Percentiles rank a stretch among this genome's conserved stretches.
Conservation (phyloP, 1,140 invertebrate genomes). For the Lanistes nyassanus region DNA sequence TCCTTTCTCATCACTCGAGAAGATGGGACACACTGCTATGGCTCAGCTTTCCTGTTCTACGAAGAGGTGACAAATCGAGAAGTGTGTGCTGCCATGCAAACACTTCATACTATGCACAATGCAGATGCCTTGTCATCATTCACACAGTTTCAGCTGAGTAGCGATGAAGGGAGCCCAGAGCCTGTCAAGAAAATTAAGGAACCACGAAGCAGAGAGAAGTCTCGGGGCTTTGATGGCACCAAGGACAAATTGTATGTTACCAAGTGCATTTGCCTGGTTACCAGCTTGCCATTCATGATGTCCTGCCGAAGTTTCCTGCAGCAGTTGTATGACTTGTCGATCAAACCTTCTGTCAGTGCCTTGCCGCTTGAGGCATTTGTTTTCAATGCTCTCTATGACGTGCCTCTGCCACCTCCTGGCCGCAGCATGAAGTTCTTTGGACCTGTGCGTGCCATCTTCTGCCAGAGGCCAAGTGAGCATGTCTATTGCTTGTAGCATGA, state of each 20-base stretch:
- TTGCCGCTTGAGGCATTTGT: constrained; percentile 87
- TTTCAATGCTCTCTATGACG: constrained; percentile 94
- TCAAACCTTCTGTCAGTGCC: constrained; percentile 47
- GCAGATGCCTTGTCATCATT: constrained; percentile 72
- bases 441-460: constrained; percentile 63
- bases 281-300: constrained; percentile 87
- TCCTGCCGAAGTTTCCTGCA: constrained; percentile 60
- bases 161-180: constrained; percentile 47
- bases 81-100: constrained; percentile 94
- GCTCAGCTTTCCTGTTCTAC: constrained; percentile 93
- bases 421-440: constrained; percentile 84
- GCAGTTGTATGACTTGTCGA: constrained; percentile 64
- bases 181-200: constrained; percentile 35
- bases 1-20: constrained; percentile 97
- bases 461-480: constrained; percentile 68
- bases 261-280: constrained; percentile 91
- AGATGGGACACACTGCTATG: constrained; percentile 93
- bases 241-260: constrained; percentile 94
- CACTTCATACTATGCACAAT: constrained; percentile 92
- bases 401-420: constrained; percentile 87
- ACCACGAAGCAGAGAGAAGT: constrained; percentile 29
- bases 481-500: constrained; percentile 31
- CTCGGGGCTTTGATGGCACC: constrained; percentile 85
- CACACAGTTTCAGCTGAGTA: constrained; percentile 65
- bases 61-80: constrained; percentile 92